Percentiles rank a stretch among this genome's conserved stretches.
These are phyloP conservation scores for Erithacus rubecula DNA, from an alignment of 2,797 vertebrate species.

Conservation along the genomic window DNA sequence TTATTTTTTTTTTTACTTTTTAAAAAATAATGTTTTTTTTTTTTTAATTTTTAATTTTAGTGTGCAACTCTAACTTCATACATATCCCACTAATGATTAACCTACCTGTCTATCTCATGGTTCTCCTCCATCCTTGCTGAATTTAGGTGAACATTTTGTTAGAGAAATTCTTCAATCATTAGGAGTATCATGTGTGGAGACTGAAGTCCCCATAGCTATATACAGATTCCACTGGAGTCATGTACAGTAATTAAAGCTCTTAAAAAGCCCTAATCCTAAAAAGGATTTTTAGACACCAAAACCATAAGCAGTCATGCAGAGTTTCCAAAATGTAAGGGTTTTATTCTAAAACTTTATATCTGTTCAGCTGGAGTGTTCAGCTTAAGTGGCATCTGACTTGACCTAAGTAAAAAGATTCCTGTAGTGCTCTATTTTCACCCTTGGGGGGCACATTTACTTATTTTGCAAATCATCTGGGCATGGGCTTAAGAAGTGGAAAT, in stretches of 20 bases:
- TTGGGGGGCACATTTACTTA: background rate
- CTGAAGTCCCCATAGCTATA: background rate
- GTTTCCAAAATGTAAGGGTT: background rate
- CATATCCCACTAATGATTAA: accelerated
- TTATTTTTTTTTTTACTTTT: too few relatives aligned
- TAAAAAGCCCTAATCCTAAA: accelerated
- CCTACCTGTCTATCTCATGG: accelerated
- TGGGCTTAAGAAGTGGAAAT: background rate
- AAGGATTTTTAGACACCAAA: background rate
- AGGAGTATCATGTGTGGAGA: background rate
- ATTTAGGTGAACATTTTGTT: background rate
- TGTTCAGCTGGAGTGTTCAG: background rate
- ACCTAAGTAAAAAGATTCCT: background rate
- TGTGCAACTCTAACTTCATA: accelerated
- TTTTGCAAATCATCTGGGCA: background rate
- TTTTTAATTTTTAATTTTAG: background rate
- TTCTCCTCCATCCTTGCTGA: background rate
- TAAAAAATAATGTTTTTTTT: too few relatives aligned
- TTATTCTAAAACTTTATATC: background rate
- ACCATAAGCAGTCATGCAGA: background rate
- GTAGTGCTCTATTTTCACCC: background rate
- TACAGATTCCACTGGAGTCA: background rate
- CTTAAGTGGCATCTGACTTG: background rate
- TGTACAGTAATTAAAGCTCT: background rate
- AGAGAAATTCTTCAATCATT: background rate